Conservation (phyloP, 1,140 invertebrate species). For the Bombyx mandarina region DNA sequence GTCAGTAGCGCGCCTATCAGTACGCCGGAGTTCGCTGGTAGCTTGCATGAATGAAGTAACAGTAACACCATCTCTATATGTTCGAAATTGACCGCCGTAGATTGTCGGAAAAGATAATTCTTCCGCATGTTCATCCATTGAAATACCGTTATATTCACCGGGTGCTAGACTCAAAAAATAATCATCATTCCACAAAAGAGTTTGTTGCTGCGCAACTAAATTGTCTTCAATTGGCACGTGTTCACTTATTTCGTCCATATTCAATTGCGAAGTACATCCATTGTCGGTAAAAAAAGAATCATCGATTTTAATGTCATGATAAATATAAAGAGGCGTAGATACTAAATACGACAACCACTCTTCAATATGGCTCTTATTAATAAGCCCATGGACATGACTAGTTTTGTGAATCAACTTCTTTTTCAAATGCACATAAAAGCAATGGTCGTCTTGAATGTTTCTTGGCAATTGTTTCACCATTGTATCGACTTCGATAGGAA, state of each 20-base stretch:
- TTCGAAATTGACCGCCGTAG: conserved; percentile 18
- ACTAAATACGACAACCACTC: conserved; percentile 17
- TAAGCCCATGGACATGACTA: conserved; percentile 12
- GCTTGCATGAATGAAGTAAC: conserved; percentile 7
- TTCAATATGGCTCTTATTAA: conserved; percentile 13
- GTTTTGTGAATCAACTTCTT: conserved; percentile 15
- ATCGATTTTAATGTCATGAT: conserved; percentile 17
- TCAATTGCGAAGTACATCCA: conserved; percentile 9
- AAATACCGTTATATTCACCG: conserved; percentile 14
- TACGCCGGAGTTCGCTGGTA: conserved; percentile 7
- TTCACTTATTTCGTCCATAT: conserved; percentile 18
- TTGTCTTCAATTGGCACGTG: conserved; percentile 15
- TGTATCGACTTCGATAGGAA: conserved; percentile 19
- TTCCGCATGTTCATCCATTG: conserved; percentile 15
- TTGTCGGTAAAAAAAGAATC: conserved; percentile 13
- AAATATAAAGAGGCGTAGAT: conserved; percentile 18
- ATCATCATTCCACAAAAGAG: conserved; percentile 17
- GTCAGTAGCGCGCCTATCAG: conserved; percentile 15
- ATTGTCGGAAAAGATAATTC: conserved; percentile 21
- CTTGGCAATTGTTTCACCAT: conserved; percentile 18
- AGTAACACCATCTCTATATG: conserved; percentile 10
- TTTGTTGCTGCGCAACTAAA: conserved; percentile 17
- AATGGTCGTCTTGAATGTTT: conserved; percentile 16
- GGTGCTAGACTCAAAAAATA: conserved; percentile 12
- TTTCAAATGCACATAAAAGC: conserved; percentile 16